These are phyloP conservation scores for Euphydryas editha DNA, from an alignment of 2,888 invertebrate species.

Conservation along the genomic window DNA sequence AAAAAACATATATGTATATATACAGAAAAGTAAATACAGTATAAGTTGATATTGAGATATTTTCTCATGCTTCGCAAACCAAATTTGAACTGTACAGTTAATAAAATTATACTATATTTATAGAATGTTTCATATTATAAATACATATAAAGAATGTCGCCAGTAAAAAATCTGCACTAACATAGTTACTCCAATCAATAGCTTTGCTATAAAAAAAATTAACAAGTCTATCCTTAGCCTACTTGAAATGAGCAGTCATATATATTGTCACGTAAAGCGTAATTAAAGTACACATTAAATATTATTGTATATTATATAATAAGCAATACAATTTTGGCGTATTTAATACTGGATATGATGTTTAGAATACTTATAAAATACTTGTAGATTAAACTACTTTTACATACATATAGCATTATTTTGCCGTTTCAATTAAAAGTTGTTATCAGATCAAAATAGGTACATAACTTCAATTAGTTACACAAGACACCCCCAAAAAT, in stretches of 20 bases:
- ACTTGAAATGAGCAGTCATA: constrained; percentile 21
- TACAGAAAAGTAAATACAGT: too few relatives aligned
- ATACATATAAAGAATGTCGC: too few relatives aligned
- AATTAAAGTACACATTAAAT: constrained; percentile 23
- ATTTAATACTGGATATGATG: constrained; percentile 52
- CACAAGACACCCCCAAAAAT: too few relatives aligned
- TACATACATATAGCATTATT: not conserved
- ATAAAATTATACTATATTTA: too few relatives aligned
- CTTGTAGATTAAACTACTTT: constrained; percentile 2
- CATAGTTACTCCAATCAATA: not conserved
- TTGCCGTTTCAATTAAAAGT: not conserved
- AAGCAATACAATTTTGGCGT: constrained; percentile 48
- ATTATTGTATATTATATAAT: constrained; percentile 28
- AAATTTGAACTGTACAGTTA: too few relatives aligned
- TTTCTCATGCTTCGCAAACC: too few relatives aligned
- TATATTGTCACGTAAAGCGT: constrained; percentile 75
- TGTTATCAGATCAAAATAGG: not conserved
- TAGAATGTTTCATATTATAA: too few relatives aligned
- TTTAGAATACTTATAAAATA: constrained; percentile 14
- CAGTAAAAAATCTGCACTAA: not conserved
- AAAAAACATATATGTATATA: too few relatives aligned
- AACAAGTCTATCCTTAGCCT: constrained; percentile 12
- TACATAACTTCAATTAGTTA: not conserved
- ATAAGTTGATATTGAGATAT: too few relatives aligned
- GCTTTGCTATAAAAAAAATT: not conserved